Evolutionary conservation across 1,140 invertebrate species (phyloP).

Genomic region (Drosophila miranda): DNA sequence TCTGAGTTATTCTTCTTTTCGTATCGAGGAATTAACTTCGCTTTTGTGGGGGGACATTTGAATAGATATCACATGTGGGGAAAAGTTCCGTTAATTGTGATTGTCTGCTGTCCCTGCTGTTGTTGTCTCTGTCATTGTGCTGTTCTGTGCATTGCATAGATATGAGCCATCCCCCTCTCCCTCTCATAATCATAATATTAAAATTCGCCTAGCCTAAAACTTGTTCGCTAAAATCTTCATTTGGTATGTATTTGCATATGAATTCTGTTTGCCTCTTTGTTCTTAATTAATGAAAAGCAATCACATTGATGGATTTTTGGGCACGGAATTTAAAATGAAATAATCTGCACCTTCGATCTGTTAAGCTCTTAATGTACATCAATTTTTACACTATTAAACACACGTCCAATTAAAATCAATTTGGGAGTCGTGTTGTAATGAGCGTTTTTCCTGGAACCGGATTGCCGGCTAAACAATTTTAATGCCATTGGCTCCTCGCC

Average conservation of each 20-base stretch:
- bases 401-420: slow-evolving; percentile 44
- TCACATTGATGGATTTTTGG: neutral
- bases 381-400: slow-evolving; percentile 63
- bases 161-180: slow-evolving; percentile 13
- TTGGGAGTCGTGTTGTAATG: slow-evolving; percentile 57
- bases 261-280: slow-evolving; percentile 39
- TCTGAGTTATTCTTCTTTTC: slow-evolving; percentile 29
- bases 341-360: neutral
- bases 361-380: slow-evolving; percentile 41
- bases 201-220: slow-evolving; percentile 35
- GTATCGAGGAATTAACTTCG: slow-evolving; percentile 35
- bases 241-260: slow-evolving; percentile 59
- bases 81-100: slow-evolving; percentile 58
- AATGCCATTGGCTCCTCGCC: slow-evolving; percentile 22
- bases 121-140: slow-evolving; percentile 8
- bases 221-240: slow-evolving; percentile 61
- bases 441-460: slow-evolving; percentile 43
- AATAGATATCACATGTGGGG: slow-evolving; percentile 20
- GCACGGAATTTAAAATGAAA: neutral
- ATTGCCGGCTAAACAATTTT: slow-evolving; percentile 47
- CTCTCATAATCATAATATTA: slow-evolving; percentile 11
- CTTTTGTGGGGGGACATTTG: slow-evolving; percentile 2
- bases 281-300: slow-evolving; percentile 34
- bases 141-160: slow-evolving; percentile 59
- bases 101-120: neutral